Conservation (phyloP, 2,888 invertebrate species). For the Apamea sordens region DNA sequence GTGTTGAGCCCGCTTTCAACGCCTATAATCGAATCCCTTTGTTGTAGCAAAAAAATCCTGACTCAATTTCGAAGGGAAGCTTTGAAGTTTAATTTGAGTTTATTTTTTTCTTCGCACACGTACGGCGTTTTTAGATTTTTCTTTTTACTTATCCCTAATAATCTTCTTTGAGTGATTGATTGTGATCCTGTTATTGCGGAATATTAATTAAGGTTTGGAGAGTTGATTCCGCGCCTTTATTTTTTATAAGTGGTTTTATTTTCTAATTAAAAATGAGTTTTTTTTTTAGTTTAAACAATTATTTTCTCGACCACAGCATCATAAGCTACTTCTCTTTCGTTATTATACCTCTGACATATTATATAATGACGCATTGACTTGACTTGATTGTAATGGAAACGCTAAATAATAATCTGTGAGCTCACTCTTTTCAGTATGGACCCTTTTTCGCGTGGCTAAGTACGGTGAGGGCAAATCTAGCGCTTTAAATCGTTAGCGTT, state of each 20-base stretch:
- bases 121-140: conserved; percentile 64
- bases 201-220: conserved; percentile 36
- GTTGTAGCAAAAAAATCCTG: conserved; percentile 73
- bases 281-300: neutral
- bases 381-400: neutral
- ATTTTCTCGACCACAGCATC: neutral
- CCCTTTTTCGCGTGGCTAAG: too few relatives aligned
- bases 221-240: neutral
- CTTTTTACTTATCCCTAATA: conserved; percentile 54
- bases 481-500: too few relatives aligned
- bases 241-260: neutral
- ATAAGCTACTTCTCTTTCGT: neutral
- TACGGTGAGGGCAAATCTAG: too few relatives aligned
- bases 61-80: conserved; percentile 71
- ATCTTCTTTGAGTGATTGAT: conserved; percentile 62
- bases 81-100: conserved; percentile 74
- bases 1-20: conserved; percentile 64
- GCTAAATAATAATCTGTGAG: neutral
- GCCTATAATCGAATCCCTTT: conserved; percentile 77
- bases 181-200: conserved; percentile 54
- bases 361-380: neutral
- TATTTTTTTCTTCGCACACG: conserved; percentile 61
- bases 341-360: neutral
- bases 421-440: too few relatives aligned
- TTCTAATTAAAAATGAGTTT: neutral